These are phyloP conservation scores for Nemapogon koenigi DNA, from an alignment of 2,888 invertebrate genomes.

Conservation along the genomic window DNA sequence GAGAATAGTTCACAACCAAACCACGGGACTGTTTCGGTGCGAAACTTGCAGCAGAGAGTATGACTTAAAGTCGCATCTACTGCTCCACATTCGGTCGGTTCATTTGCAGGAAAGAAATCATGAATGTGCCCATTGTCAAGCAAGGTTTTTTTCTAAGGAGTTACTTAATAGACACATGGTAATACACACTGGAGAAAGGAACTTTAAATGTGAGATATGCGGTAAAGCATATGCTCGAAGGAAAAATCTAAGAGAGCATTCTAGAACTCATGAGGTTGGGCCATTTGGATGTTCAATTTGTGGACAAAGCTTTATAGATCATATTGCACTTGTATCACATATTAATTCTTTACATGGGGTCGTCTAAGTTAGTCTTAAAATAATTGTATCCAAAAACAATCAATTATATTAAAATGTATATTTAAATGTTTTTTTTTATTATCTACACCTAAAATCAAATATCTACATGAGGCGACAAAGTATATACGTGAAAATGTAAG, in stretches of 20 bases:
- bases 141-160: slow-evolving; percentile 41
- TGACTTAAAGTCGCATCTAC: slow-evolving; percentile 38
- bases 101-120: slow-evolving; percentile 44
- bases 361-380: background rate
- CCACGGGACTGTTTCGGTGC: slow-evolving; percentile 29
- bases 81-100: slow-evolving; percentile 37
- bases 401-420: background rate
- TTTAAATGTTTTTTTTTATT: slow-evolving; percentile 2
- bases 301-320: slow-evolving; percentile 25
- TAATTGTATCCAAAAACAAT: too few species aligned
- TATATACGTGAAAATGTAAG: too few species aligned
- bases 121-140: slow-evolving; percentile 36
- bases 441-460: too few species aligned
- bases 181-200: slow-evolving; percentile 55
- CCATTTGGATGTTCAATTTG: slow-evolving; percentile 25
- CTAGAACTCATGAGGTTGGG: slow-evolving; percentile 25
- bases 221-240: slow-evolving; percentile 45
- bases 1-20: slow-evolving; percentile 36
- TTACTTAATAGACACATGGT: slow-evolving; percentile 53
- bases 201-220: slow-evolving; percentile 51
- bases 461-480: too few species aligned
- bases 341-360: slow-evolving; percentile 22
- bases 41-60: slow-evolving; percentile 40
- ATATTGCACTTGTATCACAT: slow-evolving; percentile 23
- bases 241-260: slow-evolving; percentile 34